A percentile compares a stretch with the other conserved stretches of the same genome.
Conservation (phyloP, 2,113 vertebrate species). For the Malurus elegans region DNA sequence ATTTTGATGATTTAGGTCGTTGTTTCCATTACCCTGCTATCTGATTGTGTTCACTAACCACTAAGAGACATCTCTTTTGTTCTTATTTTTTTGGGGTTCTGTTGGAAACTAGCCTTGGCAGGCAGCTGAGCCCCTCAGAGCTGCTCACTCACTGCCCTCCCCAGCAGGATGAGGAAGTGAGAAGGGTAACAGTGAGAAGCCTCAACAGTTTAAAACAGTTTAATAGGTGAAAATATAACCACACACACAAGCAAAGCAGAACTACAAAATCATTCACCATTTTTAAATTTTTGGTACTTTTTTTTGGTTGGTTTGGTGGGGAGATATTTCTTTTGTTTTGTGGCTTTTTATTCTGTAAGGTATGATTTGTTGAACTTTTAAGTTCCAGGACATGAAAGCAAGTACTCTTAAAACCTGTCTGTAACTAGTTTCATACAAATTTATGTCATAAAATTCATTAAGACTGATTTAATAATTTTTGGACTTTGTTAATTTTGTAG, state of each 20-base stretch:
- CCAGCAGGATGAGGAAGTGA: not conserved
- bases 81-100: accelerated
- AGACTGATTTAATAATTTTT: not conserved
- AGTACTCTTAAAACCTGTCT: not conserved
- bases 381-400: not conserved
- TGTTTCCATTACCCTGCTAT: not conserved
- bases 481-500: not conserved
- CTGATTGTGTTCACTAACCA: not conserved
- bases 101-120: not conserved
- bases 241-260: not conserved
- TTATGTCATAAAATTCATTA: not conserved
- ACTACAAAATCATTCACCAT: accelerated
- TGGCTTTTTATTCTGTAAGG: not conserved
- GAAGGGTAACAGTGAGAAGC: not conserved
- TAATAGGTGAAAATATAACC: not conserved
- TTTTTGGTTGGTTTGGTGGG: not conserved
- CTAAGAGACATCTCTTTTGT: not conserved
- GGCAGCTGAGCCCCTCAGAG: not conserved
- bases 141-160: not conserved
- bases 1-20: not conserved
- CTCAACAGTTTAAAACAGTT: not conserved
- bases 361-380: not conserved
- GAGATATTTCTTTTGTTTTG: not conserved
- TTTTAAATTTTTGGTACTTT: not conserved
- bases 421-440: not conserved